Evolutionary conservation across 2,888 invertebrate genomes (phyloP).

Genomic region (Camponotus fellah): DNA sequence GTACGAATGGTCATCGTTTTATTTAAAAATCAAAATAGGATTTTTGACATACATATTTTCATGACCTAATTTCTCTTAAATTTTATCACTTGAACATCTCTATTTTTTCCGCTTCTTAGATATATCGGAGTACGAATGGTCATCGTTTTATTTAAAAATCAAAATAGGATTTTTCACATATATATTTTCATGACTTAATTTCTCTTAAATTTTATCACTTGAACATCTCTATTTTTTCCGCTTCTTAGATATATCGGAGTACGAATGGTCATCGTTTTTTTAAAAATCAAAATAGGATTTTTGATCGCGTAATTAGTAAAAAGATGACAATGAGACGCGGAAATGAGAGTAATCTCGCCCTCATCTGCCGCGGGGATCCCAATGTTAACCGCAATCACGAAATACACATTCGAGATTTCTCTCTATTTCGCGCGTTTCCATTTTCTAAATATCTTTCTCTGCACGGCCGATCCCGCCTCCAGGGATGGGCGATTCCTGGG

Average conservation of each 20-base stretch:
- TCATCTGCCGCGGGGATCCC: background rate
- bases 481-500: slow-evolving; percentile 8
- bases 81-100: no score
- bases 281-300: background rate
- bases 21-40: no score
- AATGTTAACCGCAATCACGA: slow-evolving; percentile 21
- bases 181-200: no score
- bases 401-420: slow-evolving; percentile 21
- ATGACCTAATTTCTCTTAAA: no score
- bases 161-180: background rate
- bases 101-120: no score
- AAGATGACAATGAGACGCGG: background rate
- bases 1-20: no score
- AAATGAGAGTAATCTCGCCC: background rate
- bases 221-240: no score
- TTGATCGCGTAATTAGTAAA: background rate
- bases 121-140: background rate
- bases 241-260: background rate
- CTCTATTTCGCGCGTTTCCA: background rate
- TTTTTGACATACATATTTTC: no score
- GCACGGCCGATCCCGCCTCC: background rate
- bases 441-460: slow-evolving; percentile 36
- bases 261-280: background rate
- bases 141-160: background rate
- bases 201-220: no score